phyloP scores from a whole-genome alignment of 2,888 invertebrate genomes.

The Tromatobia lineatoria region DNA sequence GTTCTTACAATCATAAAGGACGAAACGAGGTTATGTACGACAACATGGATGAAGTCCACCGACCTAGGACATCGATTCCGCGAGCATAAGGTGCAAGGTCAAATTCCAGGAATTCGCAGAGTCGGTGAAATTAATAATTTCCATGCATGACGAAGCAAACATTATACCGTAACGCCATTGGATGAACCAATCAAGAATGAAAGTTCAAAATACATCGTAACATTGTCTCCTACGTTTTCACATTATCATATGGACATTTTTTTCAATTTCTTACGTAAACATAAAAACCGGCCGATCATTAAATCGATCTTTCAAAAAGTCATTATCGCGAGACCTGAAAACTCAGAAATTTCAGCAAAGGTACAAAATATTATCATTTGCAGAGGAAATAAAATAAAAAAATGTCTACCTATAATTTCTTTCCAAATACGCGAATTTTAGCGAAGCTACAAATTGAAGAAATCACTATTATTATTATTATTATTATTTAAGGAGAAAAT shows the following conservation, averaged over 20 bases:
- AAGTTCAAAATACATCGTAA: neutral
- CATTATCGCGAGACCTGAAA: neutral
- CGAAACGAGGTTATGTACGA: slow-evolving; percentile 27
- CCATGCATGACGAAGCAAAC: neutral
- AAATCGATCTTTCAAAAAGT: neutral
- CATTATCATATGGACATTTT: neutral
- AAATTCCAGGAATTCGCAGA: slow-evolving; percentile 20
- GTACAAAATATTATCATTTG: no score
- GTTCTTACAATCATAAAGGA: no score
- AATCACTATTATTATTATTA: neutral
- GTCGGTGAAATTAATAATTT: neutral
- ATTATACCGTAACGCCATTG: neutral
- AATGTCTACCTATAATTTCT: no score
- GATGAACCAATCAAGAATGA: neutral
- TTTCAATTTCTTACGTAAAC: slow-evolving; percentile 5
- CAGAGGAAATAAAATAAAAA: no score
- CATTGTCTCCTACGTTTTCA: neutral
- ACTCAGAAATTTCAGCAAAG: neutral
- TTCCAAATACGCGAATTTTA: neutral
- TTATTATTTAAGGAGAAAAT: slow-evolving; percentile 26
- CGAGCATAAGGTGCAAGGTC: slow-evolving; percentile 33
- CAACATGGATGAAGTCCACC: neutral
- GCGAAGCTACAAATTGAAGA: neutral
- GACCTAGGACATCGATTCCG: slow-evolving; percentile 26
- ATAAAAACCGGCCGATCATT: neutral